Conservation (phyloP, 1,140 invertebrate species). For the Aphelinus certus region DNA sequence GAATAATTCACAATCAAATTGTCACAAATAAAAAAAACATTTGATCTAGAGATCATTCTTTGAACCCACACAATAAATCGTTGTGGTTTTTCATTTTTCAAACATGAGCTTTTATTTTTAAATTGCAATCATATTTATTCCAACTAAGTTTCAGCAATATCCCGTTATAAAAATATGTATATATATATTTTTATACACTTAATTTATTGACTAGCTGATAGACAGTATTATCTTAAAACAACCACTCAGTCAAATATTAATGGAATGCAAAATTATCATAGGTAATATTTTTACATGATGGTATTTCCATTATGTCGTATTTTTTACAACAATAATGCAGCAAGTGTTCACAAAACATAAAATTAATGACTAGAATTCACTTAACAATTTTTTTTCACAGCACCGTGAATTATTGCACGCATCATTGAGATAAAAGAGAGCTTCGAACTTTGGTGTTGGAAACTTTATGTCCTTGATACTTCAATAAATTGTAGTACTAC, state of each 20-base stretch:
- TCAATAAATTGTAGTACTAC: too few species aligned
- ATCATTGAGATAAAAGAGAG: neutral
- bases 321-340: neutral
- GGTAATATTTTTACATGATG: too few species aligned
- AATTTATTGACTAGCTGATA: conserved; percentile 59
- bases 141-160: conserved; percentile 6
- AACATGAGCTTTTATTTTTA: conserved; percentile 25
- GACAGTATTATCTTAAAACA: conserved; percentile 39
- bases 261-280: conserved; percentile 23
- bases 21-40: conserved; percentile 13
- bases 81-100: neutral
- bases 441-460: conserved; percentile 1
- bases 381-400: neutral
- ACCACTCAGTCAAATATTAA: conserved; percentile 25
- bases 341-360: neutral
- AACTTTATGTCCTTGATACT: neutral
- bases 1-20: conserved; percentile 29
- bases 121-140: conserved; percentile 39
- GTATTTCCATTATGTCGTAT: too few species aligned
- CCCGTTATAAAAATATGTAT: conserved; percentile 51
- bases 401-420: neutral
- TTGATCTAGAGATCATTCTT: conserved; percentile 12
- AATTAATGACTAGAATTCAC: neutral
- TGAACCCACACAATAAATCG: neutral
- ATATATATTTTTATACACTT: conserved; percentile 46